Conservation (phyloP, 2,888 invertebrate genomes). For the Hofmannophila pseudospretella region DNA sequence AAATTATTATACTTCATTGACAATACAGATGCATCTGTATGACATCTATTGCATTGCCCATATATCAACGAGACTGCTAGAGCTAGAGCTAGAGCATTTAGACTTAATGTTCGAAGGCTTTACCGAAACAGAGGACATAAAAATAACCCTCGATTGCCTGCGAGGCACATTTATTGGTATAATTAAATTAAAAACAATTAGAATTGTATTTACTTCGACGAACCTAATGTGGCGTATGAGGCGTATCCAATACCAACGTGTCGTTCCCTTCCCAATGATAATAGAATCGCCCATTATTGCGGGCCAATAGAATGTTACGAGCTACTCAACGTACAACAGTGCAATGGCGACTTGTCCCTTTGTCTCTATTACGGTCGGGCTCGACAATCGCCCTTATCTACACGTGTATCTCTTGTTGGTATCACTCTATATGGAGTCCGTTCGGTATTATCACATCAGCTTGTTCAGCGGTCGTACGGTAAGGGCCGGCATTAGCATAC, state of each 20-base stretch:
- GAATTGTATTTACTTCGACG: too few species aligned
- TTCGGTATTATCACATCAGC: conserved; percentile 72
- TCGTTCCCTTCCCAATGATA: conserved; percentile 14
- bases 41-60: too few species aligned
- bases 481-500: conserved; percentile 71
- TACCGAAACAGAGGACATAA: too few species aligned
- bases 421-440: conserved; percentile 70
- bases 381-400: conserved; percentile 59
- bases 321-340: conserved; percentile 15
- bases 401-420: conserved; percentile 65
- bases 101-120: too few species aligned
- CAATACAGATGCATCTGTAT: too few species aligned
- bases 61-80: too few species aligned
- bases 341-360: conserved; percentile 50
- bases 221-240: too few species aligned
- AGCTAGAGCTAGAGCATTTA: too few species aligned
- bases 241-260: conserved; percentile 1
- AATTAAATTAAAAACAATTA: too few species aligned
- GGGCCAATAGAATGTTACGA: conserved; percentile 19
- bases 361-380: conserved; percentile 62
- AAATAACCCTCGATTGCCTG: too few species aligned
- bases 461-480: conserved; percentile 61
- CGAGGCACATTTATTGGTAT: too few species aligned
- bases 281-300: conserved; percentile 19
- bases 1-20: too few species aligned